These are phyloP conservation scores for Neoaliturus tenellus DNA, from an alignment of 2,888 invertebrate genomes.

Conservation along the genomic window DNA sequence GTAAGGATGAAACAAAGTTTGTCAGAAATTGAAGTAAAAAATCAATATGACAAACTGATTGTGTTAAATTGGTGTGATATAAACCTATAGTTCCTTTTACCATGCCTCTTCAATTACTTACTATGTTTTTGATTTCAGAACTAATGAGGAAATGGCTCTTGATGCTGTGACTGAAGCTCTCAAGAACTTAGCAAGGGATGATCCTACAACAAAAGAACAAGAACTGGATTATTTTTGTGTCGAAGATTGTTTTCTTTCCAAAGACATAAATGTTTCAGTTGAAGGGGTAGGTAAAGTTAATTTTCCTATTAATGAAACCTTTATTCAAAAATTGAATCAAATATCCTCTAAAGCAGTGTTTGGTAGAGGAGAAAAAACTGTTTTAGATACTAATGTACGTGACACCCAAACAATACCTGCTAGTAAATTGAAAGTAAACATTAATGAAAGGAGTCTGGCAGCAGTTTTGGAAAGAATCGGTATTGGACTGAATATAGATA, in stretches of 20 bases:
- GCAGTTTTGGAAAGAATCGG: not conserved
- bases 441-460: not conserved
- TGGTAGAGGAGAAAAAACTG: not conserved
- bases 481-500: not conserved
- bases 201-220: not conserved
- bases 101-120: too few relatives aligned
- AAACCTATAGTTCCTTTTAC: too few relatives aligned
- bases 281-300: not conserved
- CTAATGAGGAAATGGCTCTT: not conserved
- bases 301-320: not conserved
- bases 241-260: not conserved
- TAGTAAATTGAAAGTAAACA: not conserved
- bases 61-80: too few relatives aligned
- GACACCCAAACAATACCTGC: not conserved
- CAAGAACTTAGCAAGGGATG: not conserved
- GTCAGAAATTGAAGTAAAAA: too few relatives aligned
- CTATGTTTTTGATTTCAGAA: not conserved
- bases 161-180: not conserved
- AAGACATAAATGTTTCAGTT: not conserved
- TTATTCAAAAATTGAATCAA: not conserved
- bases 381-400: not conserved
- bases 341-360: conserved; percentile 1
- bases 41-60: too few relatives aligned
- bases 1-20: too few relatives aligned
- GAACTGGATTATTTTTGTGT: not conserved